These are phyloP conservation scores for Mallotus villosus DNA, from an alignment of 2,797 vertebrate genomes.

Conservation along the genomic window DNA sequence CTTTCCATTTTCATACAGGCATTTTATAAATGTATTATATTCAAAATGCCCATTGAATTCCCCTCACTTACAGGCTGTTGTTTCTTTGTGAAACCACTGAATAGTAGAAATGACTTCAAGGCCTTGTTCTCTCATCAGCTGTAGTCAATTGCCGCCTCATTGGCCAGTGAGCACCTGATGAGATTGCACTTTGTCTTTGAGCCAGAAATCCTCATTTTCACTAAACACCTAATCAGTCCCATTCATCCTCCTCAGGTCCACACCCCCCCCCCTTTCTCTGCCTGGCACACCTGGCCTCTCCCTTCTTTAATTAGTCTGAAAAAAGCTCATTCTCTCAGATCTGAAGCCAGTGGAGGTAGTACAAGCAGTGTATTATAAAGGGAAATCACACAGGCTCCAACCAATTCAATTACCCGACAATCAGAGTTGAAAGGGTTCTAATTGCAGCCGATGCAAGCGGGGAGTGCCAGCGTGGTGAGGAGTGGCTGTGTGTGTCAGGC, in stretches of 20 bases:
- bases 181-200: constrained; percentile 75
- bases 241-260: constrained; percentile 76
- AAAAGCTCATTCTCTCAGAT: constrained; percentile 71
- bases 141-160: constrained; percentile 66
- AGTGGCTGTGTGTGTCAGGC: constrained; percentile 54
- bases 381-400: constrained; percentile 77
- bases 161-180: constrained; percentile 56
- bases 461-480: constrained; percentile 48
- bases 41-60: constrained; percentile 47
- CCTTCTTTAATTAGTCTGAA: constrained; percentile 79
- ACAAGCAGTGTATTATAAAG: constrained; percentile 73
- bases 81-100: constrained; percentile 62
- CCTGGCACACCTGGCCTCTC: constrained; percentile 74
- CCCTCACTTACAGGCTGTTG: constrained; percentile 31
- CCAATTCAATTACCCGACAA: constrained; percentile 84
- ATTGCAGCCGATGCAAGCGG: constrained; percentile 74
- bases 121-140: constrained; percentile 70
- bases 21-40: constrained; percentile 31
- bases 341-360: constrained; percentile 74
- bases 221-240: constrained; percentile 82
- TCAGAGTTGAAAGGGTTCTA: constrained; percentile 82
- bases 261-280: constrained; percentile 41
- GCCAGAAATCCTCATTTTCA: constrained; percentile 75
- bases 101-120: constrained; percentile 63
- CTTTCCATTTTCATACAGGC: background rate